phyloP scores from a whole-genome alignment of 2,113 vertebrate species.

The Brachionichthys hirsutus region DNA sequence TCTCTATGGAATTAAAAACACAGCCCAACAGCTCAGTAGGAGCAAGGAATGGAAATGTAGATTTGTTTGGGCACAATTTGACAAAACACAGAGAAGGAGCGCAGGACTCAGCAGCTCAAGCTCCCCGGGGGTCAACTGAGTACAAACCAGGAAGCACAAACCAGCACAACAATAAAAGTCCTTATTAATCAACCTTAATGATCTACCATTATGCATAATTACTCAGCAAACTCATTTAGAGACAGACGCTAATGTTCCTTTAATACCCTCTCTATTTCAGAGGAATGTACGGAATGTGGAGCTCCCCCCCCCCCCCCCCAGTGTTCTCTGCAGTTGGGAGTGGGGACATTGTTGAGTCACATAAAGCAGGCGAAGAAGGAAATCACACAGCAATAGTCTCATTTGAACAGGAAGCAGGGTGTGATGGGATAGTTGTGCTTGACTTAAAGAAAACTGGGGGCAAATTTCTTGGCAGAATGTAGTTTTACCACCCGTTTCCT shows the following conservation, averaged over 20 bases:
- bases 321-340: slow-evolving; percentile 1
- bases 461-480: slow-evolving; percentile 46
- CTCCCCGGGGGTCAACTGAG: slow-evolving; percentile 31
- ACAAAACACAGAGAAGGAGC: slow-evolving; percentile 33
- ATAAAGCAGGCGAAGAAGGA: slow-evolving; percentile 17
- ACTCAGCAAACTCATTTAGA: slow-evolving; percentile 62
- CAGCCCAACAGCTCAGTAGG: slow-evolving; percentile 15
- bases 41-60: slow-evolving; percentile 40
- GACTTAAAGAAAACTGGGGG: slow-evolving; percentile 24
- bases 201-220: slow-evolving; percentile 64
- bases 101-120: slow-evolving; percentile 15
- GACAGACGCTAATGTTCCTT: slow-evolving; percentile 61
- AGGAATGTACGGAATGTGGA: slow-evolving; percentile 64
- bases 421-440: slow-evolving; percentile 31
- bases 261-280: slow-evolving; percentile 54
- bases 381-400: slow-evolving; percentile 25
- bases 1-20: slow-evolving; percentile 10
- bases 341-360: slow-evolving; percentile 35
- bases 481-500: slow-evolving; percentile 56
- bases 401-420: slow-evolving; percentile 43
- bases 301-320: slow-evolving; percentile 26
- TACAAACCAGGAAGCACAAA: slow-evolving; percentile 34
- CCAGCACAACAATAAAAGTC: slow-evolving; percentile 53
- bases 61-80: slow-evolving; percentile 41
- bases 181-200: slow-evolving; percentile 68